Evolutionary conservation across 2,797 vertebrate genomes (phyloP).

Genomic region (Paramormyrops hopkinsi): DNA sequence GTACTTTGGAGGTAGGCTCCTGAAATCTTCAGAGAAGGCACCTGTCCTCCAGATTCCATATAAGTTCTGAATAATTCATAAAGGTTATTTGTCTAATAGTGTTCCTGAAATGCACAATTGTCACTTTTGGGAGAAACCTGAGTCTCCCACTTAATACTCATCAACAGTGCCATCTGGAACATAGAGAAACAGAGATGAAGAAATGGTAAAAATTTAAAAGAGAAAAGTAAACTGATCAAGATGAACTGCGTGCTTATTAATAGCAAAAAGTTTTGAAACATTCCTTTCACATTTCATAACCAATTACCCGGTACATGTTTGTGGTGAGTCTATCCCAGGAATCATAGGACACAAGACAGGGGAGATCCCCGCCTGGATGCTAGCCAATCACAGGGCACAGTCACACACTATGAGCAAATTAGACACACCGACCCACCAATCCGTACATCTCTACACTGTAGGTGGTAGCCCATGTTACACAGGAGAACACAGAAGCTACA

Average conservation of each 20-base stretch:
- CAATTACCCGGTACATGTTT: background rate
- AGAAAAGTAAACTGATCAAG: background rate
- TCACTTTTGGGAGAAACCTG: constrained; percentile 18
- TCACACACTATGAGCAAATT: background rate
- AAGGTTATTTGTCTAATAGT: constrained; percentile 44
- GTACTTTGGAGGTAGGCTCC: constrained; percentile 24
- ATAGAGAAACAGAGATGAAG: constrained; percentile 26
- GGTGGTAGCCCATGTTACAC: background rate
- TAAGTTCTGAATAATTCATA: constrained; percentile 34
- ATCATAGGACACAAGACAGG: background rate
- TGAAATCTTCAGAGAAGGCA: constrained; percentile 29
- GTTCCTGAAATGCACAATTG: constrained; percentile 39
- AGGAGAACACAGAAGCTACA: background rate
- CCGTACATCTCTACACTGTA: background rate
- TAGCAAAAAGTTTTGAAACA: background rate
- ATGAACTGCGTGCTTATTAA: background rate
- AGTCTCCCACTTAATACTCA: background rate
- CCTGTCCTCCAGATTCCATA: constrained; percentile 28
- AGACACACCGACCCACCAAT: background rate
- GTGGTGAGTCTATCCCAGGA: background rate
- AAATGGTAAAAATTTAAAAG: background rate
- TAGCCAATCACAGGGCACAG: background rate
- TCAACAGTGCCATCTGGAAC: background rate
- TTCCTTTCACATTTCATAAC: background rate
- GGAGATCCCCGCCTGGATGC: background rate